Evolutionary conservation across 2,888 invertebrate species (phyloP).

Genomic region (Oscheius myriophilus): DNA sequence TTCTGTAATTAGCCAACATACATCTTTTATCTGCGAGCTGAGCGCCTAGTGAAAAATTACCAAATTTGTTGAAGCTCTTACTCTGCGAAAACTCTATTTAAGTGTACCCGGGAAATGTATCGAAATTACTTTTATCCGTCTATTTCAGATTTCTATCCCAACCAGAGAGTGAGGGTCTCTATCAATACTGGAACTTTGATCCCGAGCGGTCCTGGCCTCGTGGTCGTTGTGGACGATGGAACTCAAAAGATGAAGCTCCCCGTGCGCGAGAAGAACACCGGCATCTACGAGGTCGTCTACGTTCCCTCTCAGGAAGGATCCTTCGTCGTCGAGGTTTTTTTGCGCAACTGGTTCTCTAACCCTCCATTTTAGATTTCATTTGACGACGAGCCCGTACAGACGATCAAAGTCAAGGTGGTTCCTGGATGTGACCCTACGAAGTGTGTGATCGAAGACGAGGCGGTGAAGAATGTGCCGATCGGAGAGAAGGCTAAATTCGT

Average conservation of each 20-base stretch:
- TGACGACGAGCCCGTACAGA: slow-evolving; percentile 42
- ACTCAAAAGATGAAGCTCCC: slow-evolving; percentile 2
- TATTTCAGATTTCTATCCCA: not conserved
- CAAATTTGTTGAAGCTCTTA: not conserved
- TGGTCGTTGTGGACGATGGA: not conserved
- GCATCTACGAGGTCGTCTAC: slow-evolving; percentile 5
- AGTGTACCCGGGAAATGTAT: too few relatives aligned
- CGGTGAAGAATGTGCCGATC: slow-evolving; percentile 42
- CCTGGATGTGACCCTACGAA: slow-evolving; percentile 44
- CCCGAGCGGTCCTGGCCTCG: slow-evolving; percentile 12
- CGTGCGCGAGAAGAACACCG: not conserved
- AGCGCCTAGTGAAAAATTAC: not conserved
- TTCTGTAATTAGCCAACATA: too few relatives aligned
- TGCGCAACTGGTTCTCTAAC: not conserved
- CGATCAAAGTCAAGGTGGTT: slow-evolving; percentile 32
- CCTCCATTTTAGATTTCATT: slow-evolving; percentile 35
- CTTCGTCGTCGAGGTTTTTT: slow-evolving; percentile 28
- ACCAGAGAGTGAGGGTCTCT: slow-evolving; percentile 9
- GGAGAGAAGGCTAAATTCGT: slow-evolving; percentile 42
- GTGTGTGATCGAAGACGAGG: slow-evolving; percentile 36
- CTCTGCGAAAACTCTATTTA: too few relatives aligned
- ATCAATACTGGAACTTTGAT: slow-evolving; percentile 8
- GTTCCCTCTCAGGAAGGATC: slow-evolving; percentile 21
- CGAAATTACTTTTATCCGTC: too few relatives aligned
- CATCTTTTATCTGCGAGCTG: not conserved